Evolutionary conservation across 2,888 invertebrate genomes (phyloP).

Genomic region (Athalia circularis): DNA sequence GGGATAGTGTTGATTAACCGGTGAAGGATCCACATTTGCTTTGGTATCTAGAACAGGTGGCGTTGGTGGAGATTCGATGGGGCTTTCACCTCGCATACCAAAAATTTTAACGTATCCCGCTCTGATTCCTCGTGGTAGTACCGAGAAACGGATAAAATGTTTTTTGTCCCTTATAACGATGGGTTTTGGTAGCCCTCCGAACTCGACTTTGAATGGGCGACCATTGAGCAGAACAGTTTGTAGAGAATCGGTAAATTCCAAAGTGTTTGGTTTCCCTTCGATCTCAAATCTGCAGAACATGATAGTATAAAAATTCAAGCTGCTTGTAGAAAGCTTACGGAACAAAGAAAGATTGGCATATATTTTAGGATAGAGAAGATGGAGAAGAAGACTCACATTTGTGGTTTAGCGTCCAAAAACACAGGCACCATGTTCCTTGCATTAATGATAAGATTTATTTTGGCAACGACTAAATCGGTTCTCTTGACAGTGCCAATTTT

Average conservation of each 20-base stretch:
- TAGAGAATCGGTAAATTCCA: conserved; percentile 88
- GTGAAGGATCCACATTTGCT: conserved; percentile 53
- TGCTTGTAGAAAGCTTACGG: too few species aligned
- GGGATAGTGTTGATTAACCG: conserved; percentile 44
- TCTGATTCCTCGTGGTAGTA: conserved; percentile 83
- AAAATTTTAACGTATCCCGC: conserved; percentile 83
- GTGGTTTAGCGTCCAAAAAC: conserved; percentile 89
- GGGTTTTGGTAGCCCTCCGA: conserved; percentile 89
- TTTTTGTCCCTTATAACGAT: conserved; percentile 84
- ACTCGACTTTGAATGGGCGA: conserved; percentile 85
- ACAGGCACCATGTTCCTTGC: conserved; percentile 87
- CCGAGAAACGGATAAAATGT: conserved; percentile 88
- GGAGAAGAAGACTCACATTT: conserved; percentile 75
- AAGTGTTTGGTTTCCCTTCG: conserved; percentile 82
- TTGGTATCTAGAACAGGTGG: conserved; percentile 54
- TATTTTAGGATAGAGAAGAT: conserved; percentile 7
- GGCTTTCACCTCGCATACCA: conserved; percentile 82
- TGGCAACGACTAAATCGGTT: conserved; percentile 89
- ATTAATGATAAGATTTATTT: conserved; percentile 89
- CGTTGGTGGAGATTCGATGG: conserved; percentile 65
- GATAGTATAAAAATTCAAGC: conserved; percentile 18
- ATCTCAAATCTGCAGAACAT: conserved; percentile 77
- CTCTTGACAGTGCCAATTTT: conserved; percentile 88
- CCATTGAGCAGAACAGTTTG: conserved; percentile 87
- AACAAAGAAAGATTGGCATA: too few species aligned